A percentile compares a stretch with the other conserved stretches of the same genome.
phyloP scores from a whole-genome alignment of 2,113 vertebrate species.

The Cyprinus carpio region DNA sequence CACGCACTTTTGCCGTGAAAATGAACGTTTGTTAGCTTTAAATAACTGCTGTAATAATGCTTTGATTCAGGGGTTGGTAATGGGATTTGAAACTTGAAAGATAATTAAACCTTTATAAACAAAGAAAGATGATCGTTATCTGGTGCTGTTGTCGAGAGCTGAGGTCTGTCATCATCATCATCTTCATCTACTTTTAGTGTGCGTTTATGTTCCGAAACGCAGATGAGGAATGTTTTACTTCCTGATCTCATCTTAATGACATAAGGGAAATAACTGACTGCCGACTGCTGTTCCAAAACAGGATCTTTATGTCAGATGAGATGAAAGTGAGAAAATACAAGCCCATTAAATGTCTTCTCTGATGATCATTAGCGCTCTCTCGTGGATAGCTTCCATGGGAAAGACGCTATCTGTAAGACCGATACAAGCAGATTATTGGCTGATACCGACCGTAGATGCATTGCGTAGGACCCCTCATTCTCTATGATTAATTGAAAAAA shows the following conservation, averaged over 20 bases:
- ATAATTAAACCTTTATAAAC: not conserved
- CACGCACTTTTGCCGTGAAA: constrained; percentile 16
- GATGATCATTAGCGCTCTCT: constrained; percentile 23
- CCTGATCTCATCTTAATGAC: constrained; percentile 29
- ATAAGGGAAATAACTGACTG: constrained; percentile 25
- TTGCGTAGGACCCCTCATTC: not conserved
- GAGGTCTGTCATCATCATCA: constrained; percentile 12
- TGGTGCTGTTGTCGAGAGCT: not conserved
- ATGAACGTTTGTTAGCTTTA: not conserved
- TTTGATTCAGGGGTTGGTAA: constrained; percentile 4
- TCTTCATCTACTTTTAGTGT: constrained; percentile 15
- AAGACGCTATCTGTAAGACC: not conserved
- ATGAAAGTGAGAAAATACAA: constrained; percentile 37
- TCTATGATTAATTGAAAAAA: not conserved
- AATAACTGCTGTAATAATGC: constrained; percentile 17
- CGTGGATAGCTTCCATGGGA: not conserved
- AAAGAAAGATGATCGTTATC: constrained; percentile 9
- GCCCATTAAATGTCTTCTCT: constrained; percentile 29
- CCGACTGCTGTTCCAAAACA: not conserved
- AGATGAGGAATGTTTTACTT: constrained; percentile 25
- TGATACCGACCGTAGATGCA: not conserved
- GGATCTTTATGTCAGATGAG: constrained; percentile 6
- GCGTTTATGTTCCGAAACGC: not conserved
- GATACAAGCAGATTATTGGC: not conserved
- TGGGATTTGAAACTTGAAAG: not conserved